These are phyloP conservation scores for Pseudochaenichthys georgianus DNA, from an alignment of 2,797 vertebrate genomes.

Conservation along the genomic window DNA sequence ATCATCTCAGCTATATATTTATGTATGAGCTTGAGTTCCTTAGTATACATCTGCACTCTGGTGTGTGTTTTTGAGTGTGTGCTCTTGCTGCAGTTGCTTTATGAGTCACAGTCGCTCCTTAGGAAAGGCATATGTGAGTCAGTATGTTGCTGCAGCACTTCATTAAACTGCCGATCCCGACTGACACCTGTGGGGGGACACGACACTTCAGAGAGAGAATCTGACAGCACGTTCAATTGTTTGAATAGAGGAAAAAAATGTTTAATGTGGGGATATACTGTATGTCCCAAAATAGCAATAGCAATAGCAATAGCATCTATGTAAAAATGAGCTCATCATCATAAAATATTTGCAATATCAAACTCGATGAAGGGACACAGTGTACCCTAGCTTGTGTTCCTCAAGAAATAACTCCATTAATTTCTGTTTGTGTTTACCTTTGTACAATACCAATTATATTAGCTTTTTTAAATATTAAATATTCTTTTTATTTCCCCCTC, in stretches of 20 bases:
- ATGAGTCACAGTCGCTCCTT: slow-evolving; percentile 61
- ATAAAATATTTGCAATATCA: background rate
- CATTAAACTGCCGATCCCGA: slow-evolving; percentile 49
- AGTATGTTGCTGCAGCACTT: slow-evolving; percentile 49
- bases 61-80: slow-evolving; percentile 17
- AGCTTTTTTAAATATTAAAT: too few relatives aligned
- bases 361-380: background rate
- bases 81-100: slow-evolving; percentile 40
- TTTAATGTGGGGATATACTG: background rate
- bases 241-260: slow-evolving; percentile 12
- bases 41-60: background rate
- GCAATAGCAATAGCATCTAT: too few relatives aligned
- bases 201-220: slow-evolving; percentile 28
- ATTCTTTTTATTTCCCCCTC: too few relatives aligned
- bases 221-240: slow-evolving; percentile 19
- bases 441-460: too few relatives aligned
- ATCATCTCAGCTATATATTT: slow-evolving; percentile 18
- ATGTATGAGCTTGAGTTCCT: background rate
- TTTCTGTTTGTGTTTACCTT: too few relatives aligned
- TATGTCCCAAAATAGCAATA: background rate
- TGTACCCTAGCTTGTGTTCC: background rate
- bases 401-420: background rate
- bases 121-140: slow-evolving; percentile 52
- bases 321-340: background rate
- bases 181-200: slow-evolving; percentile 39